Conservation (phyloP, 2,888 invertebrate genomes). For the Lacanobia wlatinum region DNA sequence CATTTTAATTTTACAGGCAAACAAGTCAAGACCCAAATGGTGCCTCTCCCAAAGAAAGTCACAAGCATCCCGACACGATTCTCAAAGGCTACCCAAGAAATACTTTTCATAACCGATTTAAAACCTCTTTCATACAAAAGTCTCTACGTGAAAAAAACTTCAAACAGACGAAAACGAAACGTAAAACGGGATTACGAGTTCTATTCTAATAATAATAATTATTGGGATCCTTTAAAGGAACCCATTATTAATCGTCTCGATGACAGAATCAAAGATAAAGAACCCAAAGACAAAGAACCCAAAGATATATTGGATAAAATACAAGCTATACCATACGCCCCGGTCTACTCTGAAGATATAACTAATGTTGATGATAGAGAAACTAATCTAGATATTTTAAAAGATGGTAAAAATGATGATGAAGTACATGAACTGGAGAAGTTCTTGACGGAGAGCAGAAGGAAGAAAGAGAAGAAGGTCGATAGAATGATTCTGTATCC, state of each 20-base stretch:
- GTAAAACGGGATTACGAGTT: constrained; percentile 62
- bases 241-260: constrained; percentile 31
- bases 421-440: constrained; percentile 67
- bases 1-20: constrained; percentile 79
- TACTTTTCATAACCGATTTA: constrained; percentile 93
- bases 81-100: constrained; percentile 92
- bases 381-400: constrained; percentile 66
- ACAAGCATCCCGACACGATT: constrained; percentile 90
- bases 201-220: constrained; percentile 42
- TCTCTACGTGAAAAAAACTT: constrained; percentile 86
- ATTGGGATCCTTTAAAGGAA: constrained; percentile 45
- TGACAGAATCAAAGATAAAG: constrained; percentile 22
- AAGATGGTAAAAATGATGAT: constrained; percentile 56
- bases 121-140: constrained; percentile 93
- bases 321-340: constrained; percentile 49
- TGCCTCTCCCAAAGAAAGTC: constrained; percentile 91
- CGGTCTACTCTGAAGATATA: constrained; percentile 17
- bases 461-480: constrained; percentile 39
- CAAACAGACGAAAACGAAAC: constrained; percentile 65
- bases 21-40: constrained; percentile 91
- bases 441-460: constrained; percentile 61
- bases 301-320: neutral
- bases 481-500: constrained; percentile 65
- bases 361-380: constrained; percentile 46
- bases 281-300: neutral